These are phyloP conservation scores for Oithona nana DNA, from an alignment of 2,888 invertebrate species.

Conservation along the genomic window DNA sequence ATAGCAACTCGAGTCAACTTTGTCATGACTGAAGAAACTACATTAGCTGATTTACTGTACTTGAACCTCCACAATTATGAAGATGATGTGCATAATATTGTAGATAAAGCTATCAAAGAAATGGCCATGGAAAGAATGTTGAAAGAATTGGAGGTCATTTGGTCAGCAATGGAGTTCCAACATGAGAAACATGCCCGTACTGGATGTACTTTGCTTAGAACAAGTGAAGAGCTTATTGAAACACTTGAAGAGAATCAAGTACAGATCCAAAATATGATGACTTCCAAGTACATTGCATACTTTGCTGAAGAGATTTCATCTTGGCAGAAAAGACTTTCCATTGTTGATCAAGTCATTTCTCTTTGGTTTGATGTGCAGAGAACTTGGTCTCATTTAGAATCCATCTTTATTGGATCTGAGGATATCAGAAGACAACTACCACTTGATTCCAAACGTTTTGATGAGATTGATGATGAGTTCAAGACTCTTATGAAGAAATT, in stretches of 20 bases:
- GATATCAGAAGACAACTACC: conserved; percentile 86
- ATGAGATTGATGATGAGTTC: conserved; percentile 72
- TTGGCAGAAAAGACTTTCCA: conserved; percentile 79
- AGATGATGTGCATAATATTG: conserved; percentile 90
- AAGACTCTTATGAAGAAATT: conserved; percentile 58
- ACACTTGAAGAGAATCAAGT: conserved; percentile 94
- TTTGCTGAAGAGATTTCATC: conserved; percentile 80
- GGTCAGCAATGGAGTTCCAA: conserved; percentile 74
- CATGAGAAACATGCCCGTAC: conserved; percentile 70
- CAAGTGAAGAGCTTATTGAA: conserved; percentile 76
- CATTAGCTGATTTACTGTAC: conserved; percentile 70
- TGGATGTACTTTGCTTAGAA: conserved; percentile 49
- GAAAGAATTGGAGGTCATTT: conserved; percentile 69
- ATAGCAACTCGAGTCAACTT: conserved; percentile 85
- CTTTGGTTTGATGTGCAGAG: conserved; percentile 90
- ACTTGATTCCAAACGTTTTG: conserved; percentile 77
- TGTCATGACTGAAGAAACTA: conserved; percentile 79
- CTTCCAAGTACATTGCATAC: conserved; percentile 92
- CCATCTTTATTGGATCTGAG: conserved; percentile 93
- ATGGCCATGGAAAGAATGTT: conserved; percentile 95
- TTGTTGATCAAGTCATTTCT: conserved; percentile 67
- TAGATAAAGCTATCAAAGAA: conserved; percentile 93
- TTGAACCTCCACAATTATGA: conserved; percentile 88
- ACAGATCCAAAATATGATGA: conserved; percentile 84
- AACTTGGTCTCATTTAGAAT: conserved; percentile 91